Percentiles rank a stretch among this genome's conserved stretches.
phyloP scores from a whole-genome alignment of 2,113 vertebrate species.

The Oreochromis niloticus region DNA sequence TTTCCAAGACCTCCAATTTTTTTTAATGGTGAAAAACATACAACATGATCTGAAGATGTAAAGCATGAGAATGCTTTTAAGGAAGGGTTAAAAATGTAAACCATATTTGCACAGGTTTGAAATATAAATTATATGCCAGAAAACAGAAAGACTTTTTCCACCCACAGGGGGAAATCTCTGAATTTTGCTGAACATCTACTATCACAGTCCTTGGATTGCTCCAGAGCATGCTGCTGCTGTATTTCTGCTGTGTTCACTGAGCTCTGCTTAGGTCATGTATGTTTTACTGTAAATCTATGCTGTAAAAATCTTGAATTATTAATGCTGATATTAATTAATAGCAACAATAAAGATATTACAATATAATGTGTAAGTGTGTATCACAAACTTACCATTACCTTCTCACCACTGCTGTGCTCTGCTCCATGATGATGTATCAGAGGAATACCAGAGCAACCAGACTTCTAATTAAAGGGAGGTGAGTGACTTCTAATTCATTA shows the following conservation, averaged over 20 bases:
- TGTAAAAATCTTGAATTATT: not conserved
- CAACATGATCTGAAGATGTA: not conserved
- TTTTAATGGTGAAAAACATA: not conserved
- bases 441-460: not conserved
- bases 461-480: not conserved
- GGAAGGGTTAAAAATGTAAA: not conserved
- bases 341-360: not conserved
- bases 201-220: not conserved
- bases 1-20: not conserved
- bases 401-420: not conserved
- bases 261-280: not conserved
- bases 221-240: not conserved
- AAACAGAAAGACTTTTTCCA: not conserved
- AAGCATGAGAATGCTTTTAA: not conserved
- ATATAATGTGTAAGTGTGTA: not conserved
- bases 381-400: not conserved
- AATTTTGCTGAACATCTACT: not conserved
- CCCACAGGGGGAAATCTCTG: not conserved
- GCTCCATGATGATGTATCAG: not conserved
- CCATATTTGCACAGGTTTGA: not conserved
- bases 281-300: not conserved
- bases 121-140: not conserved
- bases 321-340: not conserved
- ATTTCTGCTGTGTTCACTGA: not conserved
- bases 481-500: not conserved